These are phyloP conservation scores for Mactra quadrangularis DNA, from an alignment of 1,140 invertebrate genomes.

Conservation along the genomic window DNA sequence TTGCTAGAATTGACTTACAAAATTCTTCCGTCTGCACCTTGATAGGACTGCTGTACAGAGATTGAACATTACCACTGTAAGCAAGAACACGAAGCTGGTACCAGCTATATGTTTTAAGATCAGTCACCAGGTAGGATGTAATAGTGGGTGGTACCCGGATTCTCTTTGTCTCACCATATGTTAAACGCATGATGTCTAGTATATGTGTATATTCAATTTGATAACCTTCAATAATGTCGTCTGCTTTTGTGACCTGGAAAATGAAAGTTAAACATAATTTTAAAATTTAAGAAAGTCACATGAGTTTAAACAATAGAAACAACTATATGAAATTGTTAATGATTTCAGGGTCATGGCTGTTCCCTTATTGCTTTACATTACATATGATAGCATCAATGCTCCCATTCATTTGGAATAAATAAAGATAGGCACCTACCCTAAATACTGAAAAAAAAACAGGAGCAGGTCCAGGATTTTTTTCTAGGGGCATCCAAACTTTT, in stretches of 20 bases:
- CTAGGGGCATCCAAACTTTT: no score
- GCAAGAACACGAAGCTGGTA: slow-evolving; percentile 89
- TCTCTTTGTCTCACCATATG: slow-evolving; percentile 62
- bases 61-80: slow-evolving; percentile 89
- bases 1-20: no score
- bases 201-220: slow-evolving; percentile 91
- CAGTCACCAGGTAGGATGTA: slow-evolving; percentile 87
- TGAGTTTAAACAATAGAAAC: no score
- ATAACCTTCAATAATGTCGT: slow-evolving; percentile 90
- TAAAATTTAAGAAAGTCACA: background rate
- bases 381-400: no score
- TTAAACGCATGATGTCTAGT: slow-evolving; percentile 61
- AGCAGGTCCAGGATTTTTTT: no score
- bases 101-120: slow-evolving; percentile 91
- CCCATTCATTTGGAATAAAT: no score
- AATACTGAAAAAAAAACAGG: no score
- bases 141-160: slow-evolving; percentile 78
- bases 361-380: no score
- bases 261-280: background rate
- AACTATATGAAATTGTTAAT: no score
- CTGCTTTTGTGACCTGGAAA: slow-evolving; percentile 78
- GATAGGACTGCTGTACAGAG: slow-evolving; percentile 87
- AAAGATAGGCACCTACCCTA: no score
- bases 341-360: no score
- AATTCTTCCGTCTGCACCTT: slow-evolving; percentile 84